These are phyloP conservation scores for Jordanella pulchra DNA, from an alignment of 2,797 vertebrate genomes.

Conservation along the genomic window DNA sequence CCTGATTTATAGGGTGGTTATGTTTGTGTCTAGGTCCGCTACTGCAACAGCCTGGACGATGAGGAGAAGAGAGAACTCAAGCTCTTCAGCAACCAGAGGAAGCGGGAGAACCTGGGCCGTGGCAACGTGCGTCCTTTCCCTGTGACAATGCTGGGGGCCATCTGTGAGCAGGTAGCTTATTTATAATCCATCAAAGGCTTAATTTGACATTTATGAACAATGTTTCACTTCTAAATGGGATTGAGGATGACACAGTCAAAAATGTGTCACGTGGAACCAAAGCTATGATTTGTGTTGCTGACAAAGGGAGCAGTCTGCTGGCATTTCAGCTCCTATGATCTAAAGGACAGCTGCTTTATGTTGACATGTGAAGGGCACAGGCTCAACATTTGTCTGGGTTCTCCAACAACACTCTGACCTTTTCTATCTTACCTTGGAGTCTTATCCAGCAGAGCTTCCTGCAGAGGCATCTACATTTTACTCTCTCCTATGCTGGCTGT, in stretches of 20 bases:
- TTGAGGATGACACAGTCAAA: slow-evolving; percentile 26
- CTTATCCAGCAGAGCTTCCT: neutral
- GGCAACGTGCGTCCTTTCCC: slow-evolving; percentile 95
- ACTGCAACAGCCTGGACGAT: slow-evolving; percentile 95
- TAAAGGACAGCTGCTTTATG: slow-evolving; percentile 22
- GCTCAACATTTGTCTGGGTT: neutral
- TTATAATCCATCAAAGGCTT: neutral
- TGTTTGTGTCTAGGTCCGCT: slow-evolving; percentile 85
- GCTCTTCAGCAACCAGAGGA: slow-evolving; percentile 96
- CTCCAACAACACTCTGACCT: slow-evolving; percentile 23
- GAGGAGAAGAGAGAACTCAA: slow-evolving; percentile 98
- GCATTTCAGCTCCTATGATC: slow-evolving; percentile 42
- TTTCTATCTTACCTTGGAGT: slow-evolving; percentile 26
- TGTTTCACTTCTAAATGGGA: slow-evolving; percentile 17
- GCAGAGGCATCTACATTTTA: neutral
- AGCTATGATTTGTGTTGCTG: slow-evolving; percentile 22
- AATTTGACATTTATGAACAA: neutral
- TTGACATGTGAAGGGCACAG: slow-evolving; percentile 48
- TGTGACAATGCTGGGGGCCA: slow-evolving; percentile 95
- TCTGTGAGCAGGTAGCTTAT: slow-evolving; percentile 91
- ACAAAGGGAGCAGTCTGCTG: slow-evolving; percentile 26
- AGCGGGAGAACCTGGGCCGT: slow-evolving; percentile 93
- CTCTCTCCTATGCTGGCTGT: neutral
- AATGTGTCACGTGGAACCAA: slow-evolving; percentile 27
- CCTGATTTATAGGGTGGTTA: neutral